phyloP scores from a whole-genome alignment of 2,113 vertebrate genomes.

The Emydura subglobosa region DNA sequence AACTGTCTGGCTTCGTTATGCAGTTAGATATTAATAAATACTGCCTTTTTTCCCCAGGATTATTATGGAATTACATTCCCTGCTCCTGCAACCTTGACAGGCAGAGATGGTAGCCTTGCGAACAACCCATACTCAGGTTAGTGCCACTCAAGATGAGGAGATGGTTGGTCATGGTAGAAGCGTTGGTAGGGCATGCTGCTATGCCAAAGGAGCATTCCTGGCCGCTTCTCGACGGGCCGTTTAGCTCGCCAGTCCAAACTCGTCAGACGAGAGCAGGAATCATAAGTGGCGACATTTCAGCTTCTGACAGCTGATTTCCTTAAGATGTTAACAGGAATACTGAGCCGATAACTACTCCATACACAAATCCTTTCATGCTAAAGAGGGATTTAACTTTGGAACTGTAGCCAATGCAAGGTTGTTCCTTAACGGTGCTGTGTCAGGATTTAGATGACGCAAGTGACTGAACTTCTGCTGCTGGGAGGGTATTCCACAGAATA shows the following conservation, averaged over 20 bases:
- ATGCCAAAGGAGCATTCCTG: not conserved
- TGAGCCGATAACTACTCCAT: not conserved
- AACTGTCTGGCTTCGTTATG: not conserved
- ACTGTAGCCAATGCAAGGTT: not conserved
- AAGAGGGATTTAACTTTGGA: not conserved
- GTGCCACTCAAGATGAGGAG: not conserved
- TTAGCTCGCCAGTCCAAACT: not conserved
- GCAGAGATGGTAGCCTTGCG: slow-evolving; percentile 92
- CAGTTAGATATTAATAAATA: not conserved
- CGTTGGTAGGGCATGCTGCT: not conserved
- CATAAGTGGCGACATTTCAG: not conserved
- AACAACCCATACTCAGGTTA: slow-evolving; percentile 97
- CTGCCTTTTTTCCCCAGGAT: slow-evolving; percentile 81
- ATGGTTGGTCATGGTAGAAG: not conserved
- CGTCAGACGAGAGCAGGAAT: not conserved
- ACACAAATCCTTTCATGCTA: not conserved
- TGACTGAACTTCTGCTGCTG: not conserved
- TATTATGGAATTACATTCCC: slow-evolving; percentile 99
- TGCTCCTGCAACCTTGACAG: slow-evolving; percentile 90
- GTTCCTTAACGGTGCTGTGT: not conserved
- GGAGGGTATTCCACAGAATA: not conserved
- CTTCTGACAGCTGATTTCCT: not conserved
- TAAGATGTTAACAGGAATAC: not conserved
- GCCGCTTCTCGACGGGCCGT: not conserved
- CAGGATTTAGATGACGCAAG: not conserved